A percentile compares a stretch with the other conserved stretches of the same genome.
These are phyloP conservation scores for Nesometra sesokonis DNA, from an alignment of 35 echinoderm and acorn worm genomes.

Conservation along the genomic window DNA sequence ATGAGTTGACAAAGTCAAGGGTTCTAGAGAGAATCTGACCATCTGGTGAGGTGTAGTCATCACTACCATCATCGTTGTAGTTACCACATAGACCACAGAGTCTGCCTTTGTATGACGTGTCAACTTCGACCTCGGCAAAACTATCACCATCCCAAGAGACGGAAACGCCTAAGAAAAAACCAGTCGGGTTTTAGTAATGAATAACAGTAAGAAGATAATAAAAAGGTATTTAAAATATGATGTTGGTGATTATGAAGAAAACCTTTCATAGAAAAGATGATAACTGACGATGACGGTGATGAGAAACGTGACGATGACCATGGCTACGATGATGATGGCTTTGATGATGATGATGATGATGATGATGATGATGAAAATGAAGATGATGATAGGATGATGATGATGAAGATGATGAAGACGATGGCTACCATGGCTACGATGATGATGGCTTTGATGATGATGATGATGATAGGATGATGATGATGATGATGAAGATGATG, in stretches of 20 bases:
- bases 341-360: neutral
- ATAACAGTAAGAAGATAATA: neutral
- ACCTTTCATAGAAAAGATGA: neutral
- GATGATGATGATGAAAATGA: too few species aligned
- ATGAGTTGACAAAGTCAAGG: neutral
- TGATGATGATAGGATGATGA: neutral
- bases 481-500: neutral
- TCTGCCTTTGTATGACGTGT: constrained; percentile 58
- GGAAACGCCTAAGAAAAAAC: constrained; percentile 44
- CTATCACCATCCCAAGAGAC: constrained; percentile 95
- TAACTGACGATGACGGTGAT: neutral
- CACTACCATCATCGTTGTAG: constrained; percentile 59
- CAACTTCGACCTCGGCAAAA: constrained; percentile 61
- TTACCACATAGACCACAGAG: constrained; percentile 88
- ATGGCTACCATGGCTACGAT: neutral
- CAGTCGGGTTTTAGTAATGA: too few species aligned
- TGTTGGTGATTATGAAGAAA: too few species aligned
- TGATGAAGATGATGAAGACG: too few species aligned
- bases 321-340: neutral
- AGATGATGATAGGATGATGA: too few species aligned
- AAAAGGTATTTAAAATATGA: too few species aligned
- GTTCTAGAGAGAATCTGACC: neutral
- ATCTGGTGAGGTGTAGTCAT: constrained; percentile 32
- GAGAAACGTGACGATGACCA: neutral
- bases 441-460: neutral